These are phyloP conservation scores for Bilobella aurantiaca DNA, from an alignment of 1,140 invertebrate species.

Conservation along the genomic window DNA sequence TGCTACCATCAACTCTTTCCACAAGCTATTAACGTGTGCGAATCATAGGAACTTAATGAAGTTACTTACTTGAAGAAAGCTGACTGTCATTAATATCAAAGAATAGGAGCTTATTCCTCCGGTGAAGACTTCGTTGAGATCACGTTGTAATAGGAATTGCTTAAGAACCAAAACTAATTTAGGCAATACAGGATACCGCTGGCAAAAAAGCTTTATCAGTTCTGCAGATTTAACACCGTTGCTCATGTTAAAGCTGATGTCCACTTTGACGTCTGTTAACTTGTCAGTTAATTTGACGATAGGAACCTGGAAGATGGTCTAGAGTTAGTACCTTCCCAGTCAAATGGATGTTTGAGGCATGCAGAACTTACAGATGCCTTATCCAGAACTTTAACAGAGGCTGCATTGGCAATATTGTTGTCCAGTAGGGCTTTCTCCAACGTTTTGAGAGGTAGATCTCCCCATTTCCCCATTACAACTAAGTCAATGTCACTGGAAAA, in stretches of 20 bases:
- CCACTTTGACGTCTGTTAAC: slow-evolving; percentile 82
- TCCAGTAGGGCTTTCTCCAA: slow-evolving; percentile 77
- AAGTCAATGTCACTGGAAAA: slow-evolving; percentile 86
- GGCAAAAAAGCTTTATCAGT: slow-evolving; percentile 76
- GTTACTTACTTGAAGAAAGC: slow-evolving; percentile 81
- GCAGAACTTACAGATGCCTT: slow-evolving; percentile 69
- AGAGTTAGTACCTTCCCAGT: neutral
- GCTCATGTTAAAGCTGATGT: slow-evolving; percentile 97
- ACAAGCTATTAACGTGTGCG: too few species aligned
- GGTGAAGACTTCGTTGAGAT: slow-evolving; percentile 97
- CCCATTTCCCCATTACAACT: slow-evolving; percentile 90
- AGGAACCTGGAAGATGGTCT: neutral
- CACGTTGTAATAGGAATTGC: slow-evolving; percentile 90
- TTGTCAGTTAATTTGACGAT: slow-evolving; percentile 94
- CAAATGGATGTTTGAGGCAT: neutral
- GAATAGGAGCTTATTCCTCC: slow-evolving; percentile 98
- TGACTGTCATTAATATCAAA: slow-evolving; percentile 94
- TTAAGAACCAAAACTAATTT: slow-evolving; percentile 93
- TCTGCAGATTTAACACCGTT: slow-evolving; percentile 90
- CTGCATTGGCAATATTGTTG: slow-evolving; percentile 71
- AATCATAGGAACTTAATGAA: too few species aligned
- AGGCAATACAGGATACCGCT: slow-evolving; percentile 69
- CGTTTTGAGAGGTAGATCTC: slow-evolving; percentile 77
- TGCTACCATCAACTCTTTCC: too few species aligned
- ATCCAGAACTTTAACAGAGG: slow-evolving; percentile 84